Conservation (phyloP, 2,888 invertebrate species). For the Acanthococcus lagerstroemiae region DNA sequence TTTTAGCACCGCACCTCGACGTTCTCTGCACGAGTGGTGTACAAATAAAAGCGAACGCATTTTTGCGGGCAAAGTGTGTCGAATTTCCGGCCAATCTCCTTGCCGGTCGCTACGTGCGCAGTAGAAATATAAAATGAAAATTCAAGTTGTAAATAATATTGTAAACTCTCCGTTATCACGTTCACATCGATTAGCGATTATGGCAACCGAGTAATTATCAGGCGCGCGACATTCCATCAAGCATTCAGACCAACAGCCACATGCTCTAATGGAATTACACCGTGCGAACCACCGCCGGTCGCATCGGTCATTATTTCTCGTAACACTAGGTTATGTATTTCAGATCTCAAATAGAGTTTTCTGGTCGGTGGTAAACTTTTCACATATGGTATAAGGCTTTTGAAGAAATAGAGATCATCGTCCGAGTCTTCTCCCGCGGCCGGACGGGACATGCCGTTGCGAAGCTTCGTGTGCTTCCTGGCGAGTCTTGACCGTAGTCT, state of each 20-base stretch:
- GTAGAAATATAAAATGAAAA: no score
- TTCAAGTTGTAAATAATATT: no score
- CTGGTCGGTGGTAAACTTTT: conserved; percentile 12
- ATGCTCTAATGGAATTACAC: conserved; percentile 21
- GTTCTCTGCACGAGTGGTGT: no score
- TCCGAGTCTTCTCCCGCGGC: conserved; percentile 3
- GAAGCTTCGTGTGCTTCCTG: not conserved
- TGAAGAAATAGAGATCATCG: conserved; percentile 25
- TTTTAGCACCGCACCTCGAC: no score
- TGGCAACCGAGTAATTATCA: no score
- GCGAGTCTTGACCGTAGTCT: not conserved
- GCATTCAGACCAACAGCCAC: conserved; percentile 22
- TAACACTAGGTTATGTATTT: conserved; percentile 22
- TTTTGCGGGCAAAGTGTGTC: no score
- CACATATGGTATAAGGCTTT: conserved; percentile 18
- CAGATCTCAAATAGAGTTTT: conserved; percentile 9
- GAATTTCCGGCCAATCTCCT: no score
- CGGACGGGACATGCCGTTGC: not conserved
- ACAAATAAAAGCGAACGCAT: no score
- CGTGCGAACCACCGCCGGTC: not conserved
- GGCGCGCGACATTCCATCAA: not conserved
- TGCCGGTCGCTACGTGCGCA: no score
- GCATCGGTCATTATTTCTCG: conserved; percentile 15
- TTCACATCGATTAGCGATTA: no score
- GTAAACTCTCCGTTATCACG: no score